These are phyloP conservation scores for Calameuta pallipes DNA, from an alignment of 2,888 invertebrate species.

Conservation along the genomic window DNA sequence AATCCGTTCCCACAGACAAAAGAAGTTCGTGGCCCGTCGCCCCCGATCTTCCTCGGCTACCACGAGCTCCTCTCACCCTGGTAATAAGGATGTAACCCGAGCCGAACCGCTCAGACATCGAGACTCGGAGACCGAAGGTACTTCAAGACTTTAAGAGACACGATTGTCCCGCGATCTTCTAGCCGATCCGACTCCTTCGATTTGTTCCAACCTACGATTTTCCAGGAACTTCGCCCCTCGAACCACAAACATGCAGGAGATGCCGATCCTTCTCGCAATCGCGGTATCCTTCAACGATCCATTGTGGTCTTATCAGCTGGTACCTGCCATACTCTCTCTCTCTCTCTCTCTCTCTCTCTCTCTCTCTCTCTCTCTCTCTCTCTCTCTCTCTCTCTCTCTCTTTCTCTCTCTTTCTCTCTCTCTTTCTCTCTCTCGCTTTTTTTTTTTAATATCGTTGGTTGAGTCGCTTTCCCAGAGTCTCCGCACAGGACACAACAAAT, in stretches of 20 bases:
- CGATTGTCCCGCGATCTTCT: not conserved
- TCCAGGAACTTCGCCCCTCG: too few species aligned
- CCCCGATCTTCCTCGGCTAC: conserved; percentile 54
- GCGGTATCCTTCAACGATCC: too few species aligned
- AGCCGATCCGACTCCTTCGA: not conserved
- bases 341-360: not conserved
- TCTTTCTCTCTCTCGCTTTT: not conserved
- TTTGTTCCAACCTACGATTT: not conserved
- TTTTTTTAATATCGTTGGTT: not conserved
- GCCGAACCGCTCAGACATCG: conserved; percentile 48
- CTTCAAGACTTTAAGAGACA: not conserved
- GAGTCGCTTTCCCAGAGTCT: too few species aligned
- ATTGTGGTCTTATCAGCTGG: not conserved
- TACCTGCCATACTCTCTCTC: not conserved
- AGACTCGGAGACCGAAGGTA: conserved; percentile 31
- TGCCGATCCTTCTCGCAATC: too few species aligned
- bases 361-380: not conserved
- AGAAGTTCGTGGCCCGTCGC: conserved; percentile 60
- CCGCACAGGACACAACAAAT: too few species aligned
- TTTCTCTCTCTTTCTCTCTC: not conserved
- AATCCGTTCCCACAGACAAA: conserved; percentile 64
- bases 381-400: not conserved
- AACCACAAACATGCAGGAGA: too few species aligned
- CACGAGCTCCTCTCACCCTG: conserved; percentile 28
- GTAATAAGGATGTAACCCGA: conserved; percentile 65